These are phyloP conservation scores for Origma solitaria DNA, from an alignment of 2,113 vertebrate species.

Conservation along the genomic window DNA sequence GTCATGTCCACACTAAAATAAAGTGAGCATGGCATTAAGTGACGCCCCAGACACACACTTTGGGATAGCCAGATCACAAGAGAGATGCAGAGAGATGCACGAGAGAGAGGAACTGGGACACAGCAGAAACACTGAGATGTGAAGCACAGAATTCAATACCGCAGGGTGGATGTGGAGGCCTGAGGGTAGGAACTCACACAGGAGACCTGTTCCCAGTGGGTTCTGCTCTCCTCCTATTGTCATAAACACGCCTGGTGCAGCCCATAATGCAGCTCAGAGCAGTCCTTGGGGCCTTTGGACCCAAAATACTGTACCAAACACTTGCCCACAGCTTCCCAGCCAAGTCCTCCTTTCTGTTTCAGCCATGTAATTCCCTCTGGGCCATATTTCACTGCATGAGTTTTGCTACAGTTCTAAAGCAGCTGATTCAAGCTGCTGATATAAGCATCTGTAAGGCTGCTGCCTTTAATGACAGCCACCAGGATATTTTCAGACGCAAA, in stretches of 20 bases:
- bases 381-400: not conserved
- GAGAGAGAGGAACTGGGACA: not conserved
- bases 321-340: not conserved
- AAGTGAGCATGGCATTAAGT: not conserved
- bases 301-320: not conserved
- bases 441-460: not conserved
- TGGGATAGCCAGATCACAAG: not conserved
- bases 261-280: not conserved
- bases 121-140: not conserved
- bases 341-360: not conserved
- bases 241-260: not conserved
- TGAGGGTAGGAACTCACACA: not conserved
- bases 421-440: not conserved
- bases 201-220: not conserved
- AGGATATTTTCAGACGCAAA: not conserved
- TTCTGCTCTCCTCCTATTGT: not conserved
- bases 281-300: not conserved
- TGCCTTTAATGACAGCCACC: not conserved
- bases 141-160: not conserved
- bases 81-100: not conserved
- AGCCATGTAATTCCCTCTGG: not conserved
- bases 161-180: fast-evolving
- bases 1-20: not conserved
- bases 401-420: not conserved
- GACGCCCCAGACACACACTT: fast-evolving